A percentile compares a stretch with the other conserved stretches of the same genome.
Conservation (phyloP, 2,113 vertebrate genomes). For the Pseudorhombus dupliciocellatus region DNA sequence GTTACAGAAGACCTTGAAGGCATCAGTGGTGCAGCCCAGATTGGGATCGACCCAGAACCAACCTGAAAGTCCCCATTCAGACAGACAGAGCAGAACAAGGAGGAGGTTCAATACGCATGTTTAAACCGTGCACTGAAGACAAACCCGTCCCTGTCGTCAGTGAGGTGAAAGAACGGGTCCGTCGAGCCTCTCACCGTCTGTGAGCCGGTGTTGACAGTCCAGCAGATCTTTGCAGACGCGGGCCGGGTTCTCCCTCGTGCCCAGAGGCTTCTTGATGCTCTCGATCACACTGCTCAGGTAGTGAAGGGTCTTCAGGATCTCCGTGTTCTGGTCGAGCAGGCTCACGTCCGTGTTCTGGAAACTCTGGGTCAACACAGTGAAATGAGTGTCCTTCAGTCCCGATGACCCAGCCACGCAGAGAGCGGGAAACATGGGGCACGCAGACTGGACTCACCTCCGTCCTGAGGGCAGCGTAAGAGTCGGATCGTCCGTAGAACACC, state of each 20-base stretch:
- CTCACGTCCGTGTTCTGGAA: slow-evolving; percentile 91
- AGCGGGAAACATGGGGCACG: too few species aligned
- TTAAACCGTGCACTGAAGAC: not conserved
- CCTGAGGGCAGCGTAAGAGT: slow-evolving; percentile 81
- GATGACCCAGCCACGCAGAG: not conserved
- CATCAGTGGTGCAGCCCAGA: slow-evolving; percentile 94
- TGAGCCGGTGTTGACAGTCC: slow-evolving; percentile 86
- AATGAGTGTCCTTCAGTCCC: not conserved
- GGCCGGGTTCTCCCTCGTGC: slow-evolving; percentile 92
- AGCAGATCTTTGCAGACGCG: slow-evolving; percentile 95
- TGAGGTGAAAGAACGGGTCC: too few species aligned
- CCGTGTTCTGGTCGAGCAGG: slow-evolving; percentile 84
- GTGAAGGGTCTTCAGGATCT: slow-evolving; percentile 91
- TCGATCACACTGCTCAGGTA: slow-evolving; percentile 91
- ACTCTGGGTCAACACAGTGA: slow-evolving; percentile 76
- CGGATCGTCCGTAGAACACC: slow-evolving; percentile 83
- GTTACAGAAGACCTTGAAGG: slow-evolving; percentile 97
- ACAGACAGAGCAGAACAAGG: not conserved
- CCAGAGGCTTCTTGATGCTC: slow-evolving; percentile 91
- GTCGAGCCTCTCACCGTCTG: slow-evolving; percentile 85
- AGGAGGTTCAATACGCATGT: not conserved
- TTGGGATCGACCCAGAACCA: slow-evolving; percentile 99
- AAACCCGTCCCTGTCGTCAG: too few species aligned
- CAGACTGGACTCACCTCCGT: slow-evolving; percentile 92
- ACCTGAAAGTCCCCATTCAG: slow-evolving; percentile 75